Evolutionary conservation across 2,888 invertebrate genomes (phyloP), one percentile per base, ranked within the genome.

Genomic region (Acholoe squamosa): DNA sequence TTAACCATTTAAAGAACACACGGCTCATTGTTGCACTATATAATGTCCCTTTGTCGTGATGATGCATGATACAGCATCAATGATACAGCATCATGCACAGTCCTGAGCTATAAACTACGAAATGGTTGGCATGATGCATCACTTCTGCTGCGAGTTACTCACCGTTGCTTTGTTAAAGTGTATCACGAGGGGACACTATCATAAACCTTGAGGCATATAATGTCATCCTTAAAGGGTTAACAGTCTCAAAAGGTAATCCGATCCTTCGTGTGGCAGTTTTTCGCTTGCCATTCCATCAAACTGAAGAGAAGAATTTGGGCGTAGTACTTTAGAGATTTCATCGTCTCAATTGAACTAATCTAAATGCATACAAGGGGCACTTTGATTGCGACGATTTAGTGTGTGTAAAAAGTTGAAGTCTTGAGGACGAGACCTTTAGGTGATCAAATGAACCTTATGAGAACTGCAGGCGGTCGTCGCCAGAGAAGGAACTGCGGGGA

Each of bases 291-390:
- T n/a, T 14, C 61, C n/a, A 61, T 61, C n/a, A 61, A 14, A n/a
- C 61, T 61, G 61, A 3, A 19, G 61, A 61, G 61, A 61, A n/a
- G 61, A 61, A n/a, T 61, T 61, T 19, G 61, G 22, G 12, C 22
- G 61, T 61, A 61, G n/a, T 61, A 61, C 61, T 61, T 61, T 61
- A 61, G n/a, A 61, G 61, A 61, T 76, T 76, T 76, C 76, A 76
- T 76, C 76, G 31, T 76, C 76, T 76, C 76, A 76, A 76, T 76
- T 31, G 76, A 76, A 76, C 76, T 76, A 76, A 76, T 76, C 76
- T 76, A 76, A 31, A 76, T 76, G 16, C 76, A 76, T 76, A 25
- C 76, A 76, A 76, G 76, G 61, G 19, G 61, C n/a, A 61, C 61
- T 61, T 61, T n/a, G n/a, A 19, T 61, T 19, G 61, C n/a, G 61